Conservation (phyloP, 2,797 vertebrate species). For the Ispidina lecontei region DNA sequence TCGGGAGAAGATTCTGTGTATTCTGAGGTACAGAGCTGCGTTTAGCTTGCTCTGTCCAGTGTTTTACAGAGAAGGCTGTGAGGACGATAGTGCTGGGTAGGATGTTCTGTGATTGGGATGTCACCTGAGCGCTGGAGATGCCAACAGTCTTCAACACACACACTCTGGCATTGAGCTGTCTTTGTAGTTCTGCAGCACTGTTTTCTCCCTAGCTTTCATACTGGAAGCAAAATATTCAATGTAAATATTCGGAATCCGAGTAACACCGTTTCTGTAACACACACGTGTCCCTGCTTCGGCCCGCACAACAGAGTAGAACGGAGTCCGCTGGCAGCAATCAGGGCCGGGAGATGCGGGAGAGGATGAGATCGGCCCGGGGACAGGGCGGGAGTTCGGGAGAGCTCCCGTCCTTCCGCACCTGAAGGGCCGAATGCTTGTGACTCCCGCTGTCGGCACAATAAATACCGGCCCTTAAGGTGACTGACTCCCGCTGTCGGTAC, state of each 20-base stretch:
- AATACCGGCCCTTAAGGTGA: accelerated
- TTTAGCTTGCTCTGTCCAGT: background rate
- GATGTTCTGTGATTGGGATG: background rate
- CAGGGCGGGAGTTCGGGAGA: accelerated
- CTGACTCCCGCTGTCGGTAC: background rate
- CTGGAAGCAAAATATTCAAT: background rate
- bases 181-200: background rate
- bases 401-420: background rate
- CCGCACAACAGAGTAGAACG: background rate
- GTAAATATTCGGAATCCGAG: background rate
- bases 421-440: background rate
- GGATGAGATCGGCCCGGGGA: background rate
- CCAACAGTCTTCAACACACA: background rate
- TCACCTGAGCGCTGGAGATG: background rate
- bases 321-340: background rate
- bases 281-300: background rate
- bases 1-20: background rate
- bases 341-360: background rate
- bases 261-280: background rate
- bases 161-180: background rate
- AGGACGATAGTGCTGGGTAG: background rate
- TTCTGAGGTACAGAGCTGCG: background rate
- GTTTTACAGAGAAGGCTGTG: background rate
- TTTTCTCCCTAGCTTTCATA: background rate
- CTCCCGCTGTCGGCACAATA: background rate